phyloP scores from a whole-genome alignment of 2,888 invertebrate genomes.

The Athalia cordata region DNA sequence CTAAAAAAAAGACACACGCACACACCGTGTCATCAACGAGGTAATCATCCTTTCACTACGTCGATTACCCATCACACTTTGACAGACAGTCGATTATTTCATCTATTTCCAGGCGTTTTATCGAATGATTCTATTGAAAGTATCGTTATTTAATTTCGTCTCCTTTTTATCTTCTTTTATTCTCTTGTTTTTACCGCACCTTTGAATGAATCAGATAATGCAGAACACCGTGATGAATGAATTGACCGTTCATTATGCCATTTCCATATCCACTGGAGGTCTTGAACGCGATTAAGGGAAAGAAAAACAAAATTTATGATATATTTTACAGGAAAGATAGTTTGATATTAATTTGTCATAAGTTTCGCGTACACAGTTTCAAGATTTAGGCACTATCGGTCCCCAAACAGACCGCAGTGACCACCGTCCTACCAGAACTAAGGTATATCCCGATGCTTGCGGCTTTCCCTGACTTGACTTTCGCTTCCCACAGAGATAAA shows the following conservation, averaged over 20 bases:
- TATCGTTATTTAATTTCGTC: too few relatives aligned
- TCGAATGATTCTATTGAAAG: too few relatives aligned
- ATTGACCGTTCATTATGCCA: too few relatives aligned
- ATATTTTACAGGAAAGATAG: background rate
- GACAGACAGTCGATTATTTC: too few relatives aligned
- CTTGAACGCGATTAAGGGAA: too few relatives aligned
- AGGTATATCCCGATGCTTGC: slow-evolving; percentile 7
- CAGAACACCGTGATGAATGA: background rate
- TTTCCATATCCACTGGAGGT: too few relatives aligned
- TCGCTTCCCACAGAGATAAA: slow-evolving; percentile 1
- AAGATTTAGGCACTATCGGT: slow-evolving; percentile 23
- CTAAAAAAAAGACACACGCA: background rate
- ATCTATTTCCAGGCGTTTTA: too few relatives aligned
- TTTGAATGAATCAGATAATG: background rate
- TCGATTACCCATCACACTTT: background rate
- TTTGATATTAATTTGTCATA: slow-evolving; percentile 10
- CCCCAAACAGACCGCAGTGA: slow-evolving; percentile 20
- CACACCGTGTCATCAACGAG: slow-evolving; percentile 18
- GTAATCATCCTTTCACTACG: slow-evolving; percentile 10
- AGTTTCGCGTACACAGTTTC: background rate
- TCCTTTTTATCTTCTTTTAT: too few relatives aligned
- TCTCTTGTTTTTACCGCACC: background rate
- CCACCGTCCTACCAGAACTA: slow-evolving; percentile 17
- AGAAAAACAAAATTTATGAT: too few relatives aligned
- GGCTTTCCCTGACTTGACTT: slow-evolving; percentile 39